Percentiles rank a stretch among this genome's conserved stretches.
Evolutionary conservation across 2,888 invertebrate genomes (phyloP).

Genomic region (Limnephilus lunatus): DNA sequence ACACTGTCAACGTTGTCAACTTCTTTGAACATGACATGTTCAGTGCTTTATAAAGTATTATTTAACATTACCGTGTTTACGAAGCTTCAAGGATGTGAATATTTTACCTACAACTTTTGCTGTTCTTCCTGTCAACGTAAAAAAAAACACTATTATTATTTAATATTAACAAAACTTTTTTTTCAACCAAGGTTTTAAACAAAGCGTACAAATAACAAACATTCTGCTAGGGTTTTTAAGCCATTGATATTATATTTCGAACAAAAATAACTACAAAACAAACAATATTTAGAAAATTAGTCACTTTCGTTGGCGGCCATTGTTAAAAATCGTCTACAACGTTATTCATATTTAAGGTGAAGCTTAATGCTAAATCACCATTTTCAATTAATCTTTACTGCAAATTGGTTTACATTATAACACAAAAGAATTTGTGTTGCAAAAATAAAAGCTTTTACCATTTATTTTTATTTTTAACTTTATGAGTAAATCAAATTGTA

Average conservation of each 20-base stretch:
- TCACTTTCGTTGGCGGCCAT: not conserved
- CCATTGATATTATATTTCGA: too few relatives aligned
- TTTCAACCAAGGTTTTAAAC: not conserved
- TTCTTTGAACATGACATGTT: not conserved
- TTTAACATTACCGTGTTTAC: not conserved
- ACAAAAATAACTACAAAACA: not conserved
- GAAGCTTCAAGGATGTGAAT: not conserved
- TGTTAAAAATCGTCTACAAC: too few relatives aligned
- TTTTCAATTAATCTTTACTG: too few relatives aligned
- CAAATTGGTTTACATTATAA: too few relatives aligned
- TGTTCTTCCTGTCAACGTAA: not conserved
- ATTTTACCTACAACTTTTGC: not conserved
- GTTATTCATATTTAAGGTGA: too few relatives aligned
- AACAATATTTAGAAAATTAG: not conserved
- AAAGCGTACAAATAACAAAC: not conserved
- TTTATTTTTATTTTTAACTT: too few relatives aligned
- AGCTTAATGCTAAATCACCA: too few relatives aligned
- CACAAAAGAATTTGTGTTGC: too few relatives aligned
- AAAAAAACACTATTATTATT: not conserved
- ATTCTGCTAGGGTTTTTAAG: not conserved
- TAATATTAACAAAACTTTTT: not conserved
- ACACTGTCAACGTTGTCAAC: not conserved
- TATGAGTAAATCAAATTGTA: too few relatives aligned
- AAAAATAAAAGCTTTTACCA: too few relatives aligned
- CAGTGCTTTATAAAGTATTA: not conserved